Base-by-base conservation (phyloP, 2,888 invertebrate genomes). In the Notodonta dromedarius region DNA sequence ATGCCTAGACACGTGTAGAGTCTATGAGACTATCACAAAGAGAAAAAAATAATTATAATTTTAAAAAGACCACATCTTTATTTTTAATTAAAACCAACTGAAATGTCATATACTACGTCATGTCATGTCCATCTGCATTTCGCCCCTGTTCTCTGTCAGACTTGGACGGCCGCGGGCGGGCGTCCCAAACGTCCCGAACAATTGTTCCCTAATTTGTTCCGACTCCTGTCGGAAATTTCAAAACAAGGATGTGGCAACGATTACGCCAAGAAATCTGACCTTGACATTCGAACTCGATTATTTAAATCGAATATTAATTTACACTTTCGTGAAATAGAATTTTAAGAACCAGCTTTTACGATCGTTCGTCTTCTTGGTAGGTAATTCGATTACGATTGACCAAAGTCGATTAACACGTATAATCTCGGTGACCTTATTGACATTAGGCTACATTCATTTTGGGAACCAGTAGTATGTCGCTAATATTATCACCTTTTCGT, bases 121-220 rank as follows among this genome's bases (percentile, higher is more conserved):
- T 3, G 11, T 32, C 32, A 52, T 13, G 52, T 52, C 32, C 24
- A 16, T 51, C 35, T 40, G n/a, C 40, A 40, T 40, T 55, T 12
- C 55, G n/a, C 39, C 40, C 76, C 66, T 70, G 65, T 61, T 63
- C 61, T 63, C 60, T 68, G 70, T 73, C 74, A 72, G 67, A 74
- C 77, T 77, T 71, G 68, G 60, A 73, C 69, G 62, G 76, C 81
- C 76, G 67, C 65, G 74, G 81, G 83, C 81, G 70, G 70, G 73
- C 66, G 66, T 71, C 73, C 72, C 72, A 72, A 76, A 77, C 76
- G 82, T 82, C 82, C 66, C 65, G 71, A 79, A 73, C 83, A 82
- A 80, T 79, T 78, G 80, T 81, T 80, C 72, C 61, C 72, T 70
- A 77, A 77, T 73, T 55, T 76, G 72, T 79, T 76, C 64, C 63